These are phyloP conservation scores for Chroicocephalus ridibundus DNA, from an alignment of 2,113 vertebrate species.

Conservation along the genomic window DNA sequence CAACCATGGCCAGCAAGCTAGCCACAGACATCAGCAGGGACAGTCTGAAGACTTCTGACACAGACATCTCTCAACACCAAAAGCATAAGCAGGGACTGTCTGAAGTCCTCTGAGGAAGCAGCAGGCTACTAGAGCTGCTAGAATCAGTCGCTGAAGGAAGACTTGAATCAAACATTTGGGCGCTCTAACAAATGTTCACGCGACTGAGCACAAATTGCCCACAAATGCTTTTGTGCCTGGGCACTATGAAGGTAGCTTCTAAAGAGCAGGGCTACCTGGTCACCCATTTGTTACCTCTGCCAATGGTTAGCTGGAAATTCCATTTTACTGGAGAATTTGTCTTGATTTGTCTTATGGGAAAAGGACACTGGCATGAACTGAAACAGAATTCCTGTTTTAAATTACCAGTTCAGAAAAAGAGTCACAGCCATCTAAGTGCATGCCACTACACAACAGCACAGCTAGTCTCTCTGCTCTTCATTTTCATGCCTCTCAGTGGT, in stretches of 20 bases:
- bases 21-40: background rate
- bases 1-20: background rate
- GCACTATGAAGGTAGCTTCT: background rate
- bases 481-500: slow-evolving; percentile 22
- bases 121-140: background rate
- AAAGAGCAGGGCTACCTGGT: background rate
- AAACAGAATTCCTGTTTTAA: background rate
- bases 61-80: background rate
- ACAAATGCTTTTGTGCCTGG: background rate
- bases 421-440: background rate
- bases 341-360: background rate
- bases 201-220: background rate
- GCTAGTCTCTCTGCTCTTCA: background rate
- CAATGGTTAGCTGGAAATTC: background rate
- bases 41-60: background rate
- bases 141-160: background rate
- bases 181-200: background rate
- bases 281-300: background rate
- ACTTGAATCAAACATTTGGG: background rate
- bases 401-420: background rate
- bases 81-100: background rate
- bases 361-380: background rate
- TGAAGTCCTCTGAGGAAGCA: background rate
- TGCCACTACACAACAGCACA: background rate
- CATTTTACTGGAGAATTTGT: background rate